phyloP scores from a whole-genome alignment of 2,888 invertebrate genomes.

The Chorisops tibialis region DNA sequence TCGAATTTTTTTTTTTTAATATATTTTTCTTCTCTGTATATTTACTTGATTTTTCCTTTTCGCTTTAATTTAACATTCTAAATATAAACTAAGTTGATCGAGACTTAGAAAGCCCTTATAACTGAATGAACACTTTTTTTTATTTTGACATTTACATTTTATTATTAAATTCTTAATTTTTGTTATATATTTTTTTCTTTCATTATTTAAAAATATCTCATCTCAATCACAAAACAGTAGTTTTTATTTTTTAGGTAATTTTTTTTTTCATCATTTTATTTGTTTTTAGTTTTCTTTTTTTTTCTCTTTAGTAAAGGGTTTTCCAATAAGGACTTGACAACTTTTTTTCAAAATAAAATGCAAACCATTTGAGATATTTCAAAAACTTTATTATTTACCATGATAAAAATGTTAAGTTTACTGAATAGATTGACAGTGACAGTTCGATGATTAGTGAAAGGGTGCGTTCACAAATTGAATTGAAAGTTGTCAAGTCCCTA shows the following conservation, averaged over 20 bases:
- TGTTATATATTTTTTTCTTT: constrained; percentile 10
- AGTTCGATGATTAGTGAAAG: too few species aligned
- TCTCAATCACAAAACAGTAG: constrained; percentile 24
- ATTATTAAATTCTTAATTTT: constrained; percentile 1
- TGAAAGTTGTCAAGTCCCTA: too few species aligned
- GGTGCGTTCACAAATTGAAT: too few species aligned
- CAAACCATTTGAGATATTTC: too few species aligned
- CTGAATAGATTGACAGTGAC: too few species aligned
- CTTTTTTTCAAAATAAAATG: too few species aligned
- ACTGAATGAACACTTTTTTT: constrained; percentile 31
- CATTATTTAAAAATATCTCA: constrained; percentile 17
- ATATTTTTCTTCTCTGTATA: constrained; percentile 23
- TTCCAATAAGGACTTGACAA: too few species aligned
- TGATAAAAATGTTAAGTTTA: too few species aligned
- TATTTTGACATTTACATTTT: constrained; percentile 26
- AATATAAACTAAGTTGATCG: constrained; percentile 10
- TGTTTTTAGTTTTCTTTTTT: too few species aligned
- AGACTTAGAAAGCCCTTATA: constrained; percentile 26
- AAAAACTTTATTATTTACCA: too few species aligned
- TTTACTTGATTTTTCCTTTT: constrained; percentile 19
- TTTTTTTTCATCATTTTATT: too few species aligned
- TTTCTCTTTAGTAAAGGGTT: too few species aligned
- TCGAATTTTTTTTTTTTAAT: not conserved
- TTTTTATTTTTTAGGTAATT: not conserved
- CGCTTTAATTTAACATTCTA: constrained; percentile 29